Evolutionary conservation across 2,797 vertebrate genomes (phyloP).

Genomic region (Otus scops): DNA sequence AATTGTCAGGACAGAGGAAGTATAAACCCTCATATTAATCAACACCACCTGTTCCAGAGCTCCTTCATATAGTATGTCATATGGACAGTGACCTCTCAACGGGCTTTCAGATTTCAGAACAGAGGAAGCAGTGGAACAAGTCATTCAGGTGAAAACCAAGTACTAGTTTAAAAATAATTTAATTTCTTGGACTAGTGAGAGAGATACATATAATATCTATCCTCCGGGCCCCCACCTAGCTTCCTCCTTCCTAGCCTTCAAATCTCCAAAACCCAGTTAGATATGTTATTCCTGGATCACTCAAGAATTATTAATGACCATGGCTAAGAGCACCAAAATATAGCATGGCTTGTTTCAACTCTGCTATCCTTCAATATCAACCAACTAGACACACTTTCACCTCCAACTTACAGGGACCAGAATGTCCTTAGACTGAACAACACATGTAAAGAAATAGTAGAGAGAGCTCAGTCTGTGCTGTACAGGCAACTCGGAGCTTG

Average conservation of each 20-base stretch:
- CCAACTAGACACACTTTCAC: not conserved
- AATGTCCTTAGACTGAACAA: not conserved
- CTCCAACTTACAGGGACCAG: not conserved
- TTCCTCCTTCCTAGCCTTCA: not conserved
- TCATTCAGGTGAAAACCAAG: not conserved
- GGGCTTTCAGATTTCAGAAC: not conserved
- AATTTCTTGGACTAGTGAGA: not conserved
- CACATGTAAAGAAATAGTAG: rapidly evolving
- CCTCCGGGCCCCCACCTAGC: not conserved
- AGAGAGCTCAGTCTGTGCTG: not conserved
- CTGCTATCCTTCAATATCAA: not conserved
- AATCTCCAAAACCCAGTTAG: not conserved
- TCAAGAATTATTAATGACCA: not conserved
- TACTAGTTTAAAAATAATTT: not conserved
- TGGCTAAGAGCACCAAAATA: not conserved
- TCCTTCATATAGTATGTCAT: rapidly evolving
- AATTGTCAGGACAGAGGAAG: not conserved
- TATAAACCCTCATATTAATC: not conserved
- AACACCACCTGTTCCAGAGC: not conserved
- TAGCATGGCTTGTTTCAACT: not conserved
- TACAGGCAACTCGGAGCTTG: not conserved
- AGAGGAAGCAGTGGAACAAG: not conserved
- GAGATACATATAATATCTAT: not conserved
- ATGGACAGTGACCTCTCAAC: not conserved
- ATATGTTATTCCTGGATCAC: not conserved